Conservation (phyloP, 2,888 invertebrate genomes). For the Drosophila tripunctata region DNA sequence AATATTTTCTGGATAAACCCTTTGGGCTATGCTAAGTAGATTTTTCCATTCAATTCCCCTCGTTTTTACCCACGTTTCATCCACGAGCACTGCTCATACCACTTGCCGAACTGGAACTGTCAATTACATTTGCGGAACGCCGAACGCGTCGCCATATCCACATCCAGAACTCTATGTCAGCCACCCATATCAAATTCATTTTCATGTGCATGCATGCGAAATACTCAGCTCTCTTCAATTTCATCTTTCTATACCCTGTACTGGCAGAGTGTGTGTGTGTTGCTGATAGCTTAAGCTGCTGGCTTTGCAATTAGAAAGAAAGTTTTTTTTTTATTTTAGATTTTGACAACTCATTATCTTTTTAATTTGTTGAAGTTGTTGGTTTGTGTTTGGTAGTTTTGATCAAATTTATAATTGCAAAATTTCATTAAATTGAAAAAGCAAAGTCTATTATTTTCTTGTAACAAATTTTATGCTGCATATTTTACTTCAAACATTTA, state of each 20-base stretch:
- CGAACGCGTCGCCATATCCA: constrained; percentile 12
- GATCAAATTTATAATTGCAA: too few relatives aligned
- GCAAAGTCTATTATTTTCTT: too few relatives aligned
- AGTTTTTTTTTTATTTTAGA: too few relatives aligned
- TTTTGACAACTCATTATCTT: too few relatives aligned
- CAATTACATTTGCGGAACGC: constrained; percentile 67
- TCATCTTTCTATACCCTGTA: constrained; percentile 26
- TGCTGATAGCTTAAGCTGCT: too few relatives aligned
- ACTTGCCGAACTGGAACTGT: constrained; percentile 64
- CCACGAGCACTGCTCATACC: constrained; percentile 9
- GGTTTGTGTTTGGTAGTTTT: too few relatives aligned
- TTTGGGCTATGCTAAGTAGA: constrained; percentile 41
- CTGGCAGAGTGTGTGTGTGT: too few relatives aligned
- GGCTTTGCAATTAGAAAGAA: too few relatives aligned
- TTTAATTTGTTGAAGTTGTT: too few relatives aligned
- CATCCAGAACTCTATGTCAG: constrained; percentile 16
- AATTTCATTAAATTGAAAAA: too few relatives aligned
- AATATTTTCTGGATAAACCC: not conserved
- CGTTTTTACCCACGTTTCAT: too few relatives aligned
- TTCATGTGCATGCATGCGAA: constrained; percentile 79
- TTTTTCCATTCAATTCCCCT: not conserved
- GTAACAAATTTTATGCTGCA: too few relatives aligned
- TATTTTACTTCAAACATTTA: not conserved
- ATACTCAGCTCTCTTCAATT: constrained; percentile 52
- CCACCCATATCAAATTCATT: constrained; percentile 75